Evolutionary conservation across 2,113 vertebrate species (phyloP).

Genomic region (Nerophis ophidion): DNA sequence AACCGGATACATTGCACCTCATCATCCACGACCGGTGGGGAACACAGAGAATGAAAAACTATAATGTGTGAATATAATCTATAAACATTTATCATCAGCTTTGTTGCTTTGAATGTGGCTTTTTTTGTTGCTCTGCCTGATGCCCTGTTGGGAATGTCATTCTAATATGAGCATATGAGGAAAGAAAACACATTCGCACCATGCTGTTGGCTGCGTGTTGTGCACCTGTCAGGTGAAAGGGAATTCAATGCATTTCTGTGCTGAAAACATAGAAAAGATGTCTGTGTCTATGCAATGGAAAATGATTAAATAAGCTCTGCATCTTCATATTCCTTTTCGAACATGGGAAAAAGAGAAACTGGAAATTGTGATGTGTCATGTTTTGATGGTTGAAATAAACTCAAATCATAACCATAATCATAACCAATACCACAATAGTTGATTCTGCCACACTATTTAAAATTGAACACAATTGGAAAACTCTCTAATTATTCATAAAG

Average conservation of each 20-base stretch:
- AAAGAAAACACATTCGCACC: neutral
- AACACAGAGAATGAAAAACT: constrained; percentile 4
- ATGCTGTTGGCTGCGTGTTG: neutral
- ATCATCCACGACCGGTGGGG: constrained; percentile 8
- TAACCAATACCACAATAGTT: neutral
- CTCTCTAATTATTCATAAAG: too few relatives aligned
- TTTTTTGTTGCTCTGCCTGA: neutral
- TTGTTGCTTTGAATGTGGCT: neutral
- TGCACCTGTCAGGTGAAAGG: neutral
- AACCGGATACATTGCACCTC: constrained; percentile 1
- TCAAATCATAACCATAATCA: too few relatives aligned
- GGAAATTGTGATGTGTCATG: too few relatives aligned
- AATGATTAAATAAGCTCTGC: too few relatives aligned
- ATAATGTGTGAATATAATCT: neutral
- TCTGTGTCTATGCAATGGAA: too few relatives aligned
- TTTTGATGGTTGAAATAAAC: too few relatives aligned
- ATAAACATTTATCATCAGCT: neutral
- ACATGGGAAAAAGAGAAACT: too few relatives aligned
- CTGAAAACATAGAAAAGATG: neutral
- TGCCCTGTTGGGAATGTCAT: neutral
- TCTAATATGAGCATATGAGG: neutral
- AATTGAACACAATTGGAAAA: too few relatives aligned
- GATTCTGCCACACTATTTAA: neutral
- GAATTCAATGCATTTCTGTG: neutral
- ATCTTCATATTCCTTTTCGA: too few relatives aligned